Base-by-base conservation (phyloP, 2,113 vertebrate species). In the Amphiprion ocellaris region DNA sequence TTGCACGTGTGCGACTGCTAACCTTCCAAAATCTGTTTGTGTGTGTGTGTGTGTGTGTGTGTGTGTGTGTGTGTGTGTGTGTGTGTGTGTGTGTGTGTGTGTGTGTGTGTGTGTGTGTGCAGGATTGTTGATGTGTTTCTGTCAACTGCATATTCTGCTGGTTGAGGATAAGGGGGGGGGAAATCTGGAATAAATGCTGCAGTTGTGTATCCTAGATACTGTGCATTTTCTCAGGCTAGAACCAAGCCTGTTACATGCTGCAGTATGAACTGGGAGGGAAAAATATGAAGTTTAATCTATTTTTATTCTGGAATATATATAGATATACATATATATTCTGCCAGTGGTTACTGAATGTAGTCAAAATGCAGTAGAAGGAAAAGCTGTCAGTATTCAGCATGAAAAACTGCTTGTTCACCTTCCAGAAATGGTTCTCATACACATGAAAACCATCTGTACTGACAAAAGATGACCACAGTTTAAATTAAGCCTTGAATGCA, bases 21-120 rank as follows among this genome's bases (percentile, higher is more conserved):
- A 50, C 49, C 46, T 5, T 16, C 16, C 49, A 50, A 3, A 49
- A 50, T 8, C 47, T 63, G 52, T 19, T 0, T 53, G 64, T 39
- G 58, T 56, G 55, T 26, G 39, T 63, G 26, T 11, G 24, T 83
- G 61, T 63, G 26, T 11, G 24, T 83, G 61, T 63, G 26, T 11
- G 24, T 83, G 61, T 63, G 26, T 11, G 24, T 83, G 61, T 63
- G 26, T 11, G 24, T 83, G 61, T 63, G 26, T 11, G 24, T 83
- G 61, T 37, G 56, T 54, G 59, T 23, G 37, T 63, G 26, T 11
- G 24, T 83, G 61, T 83, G 61, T 63, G 26, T 11, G 24, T 83
- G 61, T 63, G 26, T 11, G 24, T 83, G 61, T 37, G 56, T 54
- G 59, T 23, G 37, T 63, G 26, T 11, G 24, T 83, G 61, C 55